A percentile compares a stretch with the other conserved stretches of the same genome.
phyloP scores from a whole-genome alignment of 2,113 vertebrate genomes.

The Alectura lathami region DNA sequence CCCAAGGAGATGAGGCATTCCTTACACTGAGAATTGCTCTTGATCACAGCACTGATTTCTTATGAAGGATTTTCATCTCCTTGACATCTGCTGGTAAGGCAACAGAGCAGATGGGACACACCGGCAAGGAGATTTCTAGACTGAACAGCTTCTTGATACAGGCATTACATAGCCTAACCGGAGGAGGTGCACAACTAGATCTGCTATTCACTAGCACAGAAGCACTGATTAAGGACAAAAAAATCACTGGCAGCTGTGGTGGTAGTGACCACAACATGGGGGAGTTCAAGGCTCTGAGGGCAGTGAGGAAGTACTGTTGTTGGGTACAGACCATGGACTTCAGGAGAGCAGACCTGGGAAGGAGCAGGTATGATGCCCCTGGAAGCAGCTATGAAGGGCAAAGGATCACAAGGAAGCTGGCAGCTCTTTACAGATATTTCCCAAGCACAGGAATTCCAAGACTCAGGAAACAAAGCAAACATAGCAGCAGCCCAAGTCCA shows the following conservation, averaged over 20 bases:
- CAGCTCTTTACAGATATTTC: neutral
- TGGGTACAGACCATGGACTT: neutral
- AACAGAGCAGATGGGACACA: neutral
- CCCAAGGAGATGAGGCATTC: accelerated
- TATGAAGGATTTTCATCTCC: neutral
- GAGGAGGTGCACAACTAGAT: neutral
- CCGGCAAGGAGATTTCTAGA: neutral
- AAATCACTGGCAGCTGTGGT: neutral
- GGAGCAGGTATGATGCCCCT: neutral
- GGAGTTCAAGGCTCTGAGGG: neutral
- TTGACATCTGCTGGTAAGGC: neutral
- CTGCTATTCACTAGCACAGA: neutral
- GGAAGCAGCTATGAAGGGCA: neutral
- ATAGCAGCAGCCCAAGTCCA: neutral
- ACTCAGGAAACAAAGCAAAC: neutral
- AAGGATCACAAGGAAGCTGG: neutral
- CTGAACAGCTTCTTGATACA: neutral
- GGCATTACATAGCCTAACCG: neutral
- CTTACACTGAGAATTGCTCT: neutral
- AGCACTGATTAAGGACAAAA: neutral
- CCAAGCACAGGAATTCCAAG: neutral
- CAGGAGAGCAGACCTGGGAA: neutral
- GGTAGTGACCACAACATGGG: neutral
- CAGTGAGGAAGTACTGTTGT: neutral
- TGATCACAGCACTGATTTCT: neutral